Evolutionary conservation across 2,113 vertebrate genomes (phyloP), one percentile per base, ranked within the genome.

Genomic region (Formicarius rufipectus): DNA sequence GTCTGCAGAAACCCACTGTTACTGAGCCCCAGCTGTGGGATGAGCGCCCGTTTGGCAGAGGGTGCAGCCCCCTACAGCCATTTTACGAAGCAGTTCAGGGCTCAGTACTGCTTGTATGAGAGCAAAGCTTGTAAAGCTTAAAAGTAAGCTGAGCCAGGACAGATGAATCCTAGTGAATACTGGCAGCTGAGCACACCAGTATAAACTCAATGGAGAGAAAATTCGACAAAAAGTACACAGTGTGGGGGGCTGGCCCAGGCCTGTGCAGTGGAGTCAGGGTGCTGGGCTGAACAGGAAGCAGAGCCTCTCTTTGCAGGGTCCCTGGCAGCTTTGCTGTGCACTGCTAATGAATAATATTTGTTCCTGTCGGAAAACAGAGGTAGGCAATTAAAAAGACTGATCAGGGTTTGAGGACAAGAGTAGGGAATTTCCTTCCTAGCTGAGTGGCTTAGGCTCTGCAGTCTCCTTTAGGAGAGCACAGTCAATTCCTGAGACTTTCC

Each of bases 301-400:
- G 14, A 40, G 21, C 21, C 40, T 83, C 55, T 9, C n/a, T 76
- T 27, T 23, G 14, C 11, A 3, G 1, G 11, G 62, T 31, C 47
- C 33, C 20, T 22, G 39, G 9, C 8, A 39, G 37, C 39, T 60
- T 39, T 62, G 45, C 55, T 60, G 39, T 40, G n/a, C 14, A 31
- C 23, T 53, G 45, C n/a, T 53, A 4, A 4, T 14, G 53, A 22
- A 11, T 25, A 12, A 25, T 53, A 3, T 0, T 64, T 52, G 22
- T 59, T 37, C 23, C 27, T 58, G 33, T 28, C 2, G 5, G 40
- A 55, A 49, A 49, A 37, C 22, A 49, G 62, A 21, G n/a, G 30
- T 33, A 31, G 10, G 23, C 47, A 14, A 30, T 22, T 27, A 28
- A 62, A 62, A 35, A 23, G 6, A 42, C 37, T 11, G 4, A 23